Percentiles rank a stretch among this genome's conserved stretches.
phyloP scores from a whole-genome alignment of 2,888 invertebrate species.

The Fissipunctia ypsillon region DNA sequence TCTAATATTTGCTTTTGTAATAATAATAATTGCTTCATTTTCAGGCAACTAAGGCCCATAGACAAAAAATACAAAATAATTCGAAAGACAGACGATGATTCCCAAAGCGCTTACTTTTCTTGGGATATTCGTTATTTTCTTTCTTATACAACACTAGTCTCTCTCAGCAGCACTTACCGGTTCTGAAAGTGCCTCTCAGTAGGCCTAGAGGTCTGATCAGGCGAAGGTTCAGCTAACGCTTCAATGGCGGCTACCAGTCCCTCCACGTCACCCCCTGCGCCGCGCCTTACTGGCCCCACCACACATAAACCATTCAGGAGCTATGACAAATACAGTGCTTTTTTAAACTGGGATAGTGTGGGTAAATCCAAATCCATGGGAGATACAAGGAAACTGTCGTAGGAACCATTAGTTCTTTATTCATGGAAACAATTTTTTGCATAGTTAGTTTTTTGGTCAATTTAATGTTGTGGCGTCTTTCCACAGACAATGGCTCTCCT shows the following conservation, averaged over 20 bases:
- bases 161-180: conserved; percentile 72
- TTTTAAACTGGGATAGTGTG: too few relatives aligned
- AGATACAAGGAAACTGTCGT: too few relatives aligned
- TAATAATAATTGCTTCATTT: too few relatives aligned
- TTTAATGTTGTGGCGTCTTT: too few relatives aligned
- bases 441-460: too few relatives aligned
- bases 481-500: too few relatives aligned
- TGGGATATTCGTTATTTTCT: not conserved
- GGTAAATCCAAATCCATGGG: too few relatives aligned
- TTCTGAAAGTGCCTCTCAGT: conserved; percentile 84
- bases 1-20: not conserved
- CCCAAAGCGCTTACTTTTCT: not conserved
- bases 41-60: too few relatives aligned
- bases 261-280: conserved; percentile 92
- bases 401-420: too few relatives aligned
- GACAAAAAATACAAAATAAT: too few relatives aligned
- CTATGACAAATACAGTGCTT: conserved; percentile 90
- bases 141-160: not conserved
- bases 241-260: conserved; percentile 97
- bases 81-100: too few relatives aligned
- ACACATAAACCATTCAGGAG: conserved; percentile 95
- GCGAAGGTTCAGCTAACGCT: conserved; percentile 95
- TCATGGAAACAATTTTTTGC: too few relatives aligned
- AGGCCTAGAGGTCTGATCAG: conserved; percentile 91
- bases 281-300: conserved; percentile 94